These are phyloP conservation scores for Eupelmus urozonus DNA, from an alignment of 2,888 invertebrate species.

Conservation along the genomic window DNA sequence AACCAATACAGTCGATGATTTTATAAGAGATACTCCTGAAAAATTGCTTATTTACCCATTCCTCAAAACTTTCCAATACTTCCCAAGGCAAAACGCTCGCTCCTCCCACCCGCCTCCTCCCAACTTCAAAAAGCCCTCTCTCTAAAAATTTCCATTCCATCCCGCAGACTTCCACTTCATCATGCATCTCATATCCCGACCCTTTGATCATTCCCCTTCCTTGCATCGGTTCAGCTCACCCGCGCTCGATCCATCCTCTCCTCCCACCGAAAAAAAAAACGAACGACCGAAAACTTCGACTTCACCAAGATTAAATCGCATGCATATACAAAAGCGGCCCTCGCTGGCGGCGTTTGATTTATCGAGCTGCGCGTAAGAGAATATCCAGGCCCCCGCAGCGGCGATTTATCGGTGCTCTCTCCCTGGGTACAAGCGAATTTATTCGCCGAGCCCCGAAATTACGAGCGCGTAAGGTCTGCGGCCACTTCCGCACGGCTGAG, in stretches of 20 bases:
- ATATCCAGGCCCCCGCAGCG: background rate
- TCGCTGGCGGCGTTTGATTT: conserved; percentile 29
- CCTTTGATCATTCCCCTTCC: background rate
- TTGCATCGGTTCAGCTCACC: background rate
- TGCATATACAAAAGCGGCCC: background rate
- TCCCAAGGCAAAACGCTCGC: no score
- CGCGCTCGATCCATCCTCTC: background rate
- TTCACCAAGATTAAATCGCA: conserved; percentile 27
- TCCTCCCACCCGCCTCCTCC: no score
- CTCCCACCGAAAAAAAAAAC: background rate
- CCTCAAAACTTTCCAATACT: no score
- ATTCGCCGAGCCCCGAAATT: conserved; percentile 27
- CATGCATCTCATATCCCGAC: background rate
- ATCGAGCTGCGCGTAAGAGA: conserved; percentile 10
- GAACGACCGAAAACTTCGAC: no score
- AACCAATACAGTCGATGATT: no score
- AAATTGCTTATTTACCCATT: no score
- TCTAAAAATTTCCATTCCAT: background rate
- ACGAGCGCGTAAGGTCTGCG: background rate
- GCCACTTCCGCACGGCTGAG: background rate
- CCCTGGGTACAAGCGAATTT: conserved; percentile 21
- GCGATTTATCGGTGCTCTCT: conserved; percentile 20
- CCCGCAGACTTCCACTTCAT: background rate
- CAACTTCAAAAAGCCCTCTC: background rate
- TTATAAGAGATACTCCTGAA: no score